phyloP scores from a whole-genome alignment of 2,113 vertebrate species.

The Tetrax tetrax region DNA sequence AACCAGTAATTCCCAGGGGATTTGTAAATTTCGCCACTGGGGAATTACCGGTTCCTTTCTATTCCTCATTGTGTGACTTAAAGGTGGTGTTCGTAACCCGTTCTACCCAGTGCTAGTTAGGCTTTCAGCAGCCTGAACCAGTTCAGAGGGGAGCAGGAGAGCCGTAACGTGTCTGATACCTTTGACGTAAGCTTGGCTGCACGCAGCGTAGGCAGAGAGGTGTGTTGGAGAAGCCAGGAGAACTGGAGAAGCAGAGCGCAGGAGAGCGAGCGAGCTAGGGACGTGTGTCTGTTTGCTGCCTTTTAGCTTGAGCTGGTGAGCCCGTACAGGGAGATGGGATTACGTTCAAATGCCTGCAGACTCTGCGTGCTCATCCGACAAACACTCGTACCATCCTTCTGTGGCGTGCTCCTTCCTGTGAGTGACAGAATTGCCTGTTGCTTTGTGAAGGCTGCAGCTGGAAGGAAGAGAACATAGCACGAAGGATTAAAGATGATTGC shows the following conservation, averaged over 20 bases:
- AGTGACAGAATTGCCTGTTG: background rate
- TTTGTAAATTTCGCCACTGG: background rate
- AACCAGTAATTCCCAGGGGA: background rate
- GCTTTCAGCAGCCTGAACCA: background rate
- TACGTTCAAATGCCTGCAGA: background rate
- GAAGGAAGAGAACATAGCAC: background rate
- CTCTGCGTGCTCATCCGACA: background rate
- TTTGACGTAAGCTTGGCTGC: background rate
- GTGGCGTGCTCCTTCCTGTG: background rate
- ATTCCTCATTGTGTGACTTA: background rate
- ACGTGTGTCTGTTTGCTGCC: background rate
- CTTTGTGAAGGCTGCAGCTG: background rate
- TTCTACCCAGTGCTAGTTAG: background rate
- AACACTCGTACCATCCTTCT: background rate
- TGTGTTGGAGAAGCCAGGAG: background rate
- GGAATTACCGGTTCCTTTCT: background rate
- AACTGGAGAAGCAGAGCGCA: background rate
- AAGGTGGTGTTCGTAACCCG: conserved; percentile 1
- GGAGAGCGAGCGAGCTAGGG: background rate
- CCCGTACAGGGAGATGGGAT: background rate
- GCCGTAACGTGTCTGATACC: background rate
- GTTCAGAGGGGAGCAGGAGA: background rate
- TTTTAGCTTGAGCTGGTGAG: background rate
- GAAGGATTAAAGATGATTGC: background rate
- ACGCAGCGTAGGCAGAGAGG: background rate